phyloP scores from a whole-genome alignment of 1,140 invertebrate species.

The Aphelinus certus region DNA sequence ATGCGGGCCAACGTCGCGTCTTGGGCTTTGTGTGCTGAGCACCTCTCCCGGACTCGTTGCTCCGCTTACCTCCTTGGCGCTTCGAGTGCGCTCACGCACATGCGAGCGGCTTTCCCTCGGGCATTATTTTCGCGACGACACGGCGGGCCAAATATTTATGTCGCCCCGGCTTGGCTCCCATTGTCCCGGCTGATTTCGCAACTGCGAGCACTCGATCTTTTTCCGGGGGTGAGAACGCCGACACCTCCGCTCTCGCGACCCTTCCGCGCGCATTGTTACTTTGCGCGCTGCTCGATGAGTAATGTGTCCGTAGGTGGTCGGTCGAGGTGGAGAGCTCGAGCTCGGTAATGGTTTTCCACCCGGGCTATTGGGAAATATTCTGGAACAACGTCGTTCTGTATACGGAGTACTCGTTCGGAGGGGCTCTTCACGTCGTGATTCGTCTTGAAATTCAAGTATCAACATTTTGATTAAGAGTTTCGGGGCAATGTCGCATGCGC shows the following conservation, averaged over 20 bases:
- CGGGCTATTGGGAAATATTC: too few relatives aligned
- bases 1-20: conserved; percentile 51
- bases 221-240: conserved; percentile 1
- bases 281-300: too few relatives aligned
- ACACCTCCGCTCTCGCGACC: background rate
- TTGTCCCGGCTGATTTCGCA: conserved; percentile 49
- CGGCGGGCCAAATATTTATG: conserved; percentile 59
- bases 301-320: too few relatives aligned
- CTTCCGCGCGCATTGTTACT: too few relatives aligned
- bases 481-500: too few relatives aligned
- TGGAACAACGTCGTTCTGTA: too few relatives aligned
- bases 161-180: conserved; percentile 52
- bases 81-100: conserved; percentile 20
- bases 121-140: conserved; percentile 42
- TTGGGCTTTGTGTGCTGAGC: conserved; percentile 48
- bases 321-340: too few relatives aligned
- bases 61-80: conserved; percentile 34
- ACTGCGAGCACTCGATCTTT: background rate
- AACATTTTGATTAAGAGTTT: too few relatives aligned
- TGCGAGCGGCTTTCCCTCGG: conserved; percentile 9
- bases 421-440: too few relatives aligned
- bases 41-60: conserved; percentile 35
- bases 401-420: too few relatives aligned
- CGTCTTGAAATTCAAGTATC: too few relatives aligned
- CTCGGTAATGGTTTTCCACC: too few relatives aligned